These are phyloP conservation scores for Lemur catta DNA, from an alignment of 2,797 vertebrate species.

Conservation along the genomic window DNA sequence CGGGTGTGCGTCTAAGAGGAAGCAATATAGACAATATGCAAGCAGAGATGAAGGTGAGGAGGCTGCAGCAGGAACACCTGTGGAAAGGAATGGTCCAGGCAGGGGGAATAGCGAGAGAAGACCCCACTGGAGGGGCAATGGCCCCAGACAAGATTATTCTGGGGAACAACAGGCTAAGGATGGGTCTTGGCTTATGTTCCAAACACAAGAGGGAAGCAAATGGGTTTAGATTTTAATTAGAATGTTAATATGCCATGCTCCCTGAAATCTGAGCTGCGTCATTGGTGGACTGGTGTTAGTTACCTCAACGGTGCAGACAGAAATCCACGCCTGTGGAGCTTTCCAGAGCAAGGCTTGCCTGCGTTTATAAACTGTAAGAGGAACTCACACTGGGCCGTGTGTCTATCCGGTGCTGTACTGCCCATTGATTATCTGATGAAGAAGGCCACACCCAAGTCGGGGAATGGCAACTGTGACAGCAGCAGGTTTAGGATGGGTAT, in stretches of 20 bases:
- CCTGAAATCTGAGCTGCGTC: not conserved
- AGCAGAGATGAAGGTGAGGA: not conserved
- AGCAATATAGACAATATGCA: rapidly evolving
- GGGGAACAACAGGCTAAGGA: not conserved
- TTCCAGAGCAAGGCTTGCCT: not conserved
- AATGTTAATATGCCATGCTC: no score
- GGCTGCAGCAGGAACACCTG: not conserved
- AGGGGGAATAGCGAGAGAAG: not conserved
- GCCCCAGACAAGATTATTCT: not conserved
- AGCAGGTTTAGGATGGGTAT: not conserved
- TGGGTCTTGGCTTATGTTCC: no score
- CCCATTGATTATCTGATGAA: not conserved
- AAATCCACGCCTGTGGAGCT: not conserved
- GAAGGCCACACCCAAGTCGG: not conserved
- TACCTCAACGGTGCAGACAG: no score
- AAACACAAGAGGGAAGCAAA: no score
- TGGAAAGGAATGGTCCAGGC: not conserved
- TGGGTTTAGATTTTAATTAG: no score
- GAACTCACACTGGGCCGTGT: no score
- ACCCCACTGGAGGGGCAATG: no score
- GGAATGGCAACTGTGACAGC: not conserved
- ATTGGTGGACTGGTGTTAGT: not conserved
- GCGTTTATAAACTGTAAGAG: not conserved
- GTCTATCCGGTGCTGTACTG: not conserved
- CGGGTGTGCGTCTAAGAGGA: not conserved